These are phyloP conservation scores for Puma concolor DNA, from an alignment of 2,113 vertebrate genomes.

Conservation along the genomic window DNA sequence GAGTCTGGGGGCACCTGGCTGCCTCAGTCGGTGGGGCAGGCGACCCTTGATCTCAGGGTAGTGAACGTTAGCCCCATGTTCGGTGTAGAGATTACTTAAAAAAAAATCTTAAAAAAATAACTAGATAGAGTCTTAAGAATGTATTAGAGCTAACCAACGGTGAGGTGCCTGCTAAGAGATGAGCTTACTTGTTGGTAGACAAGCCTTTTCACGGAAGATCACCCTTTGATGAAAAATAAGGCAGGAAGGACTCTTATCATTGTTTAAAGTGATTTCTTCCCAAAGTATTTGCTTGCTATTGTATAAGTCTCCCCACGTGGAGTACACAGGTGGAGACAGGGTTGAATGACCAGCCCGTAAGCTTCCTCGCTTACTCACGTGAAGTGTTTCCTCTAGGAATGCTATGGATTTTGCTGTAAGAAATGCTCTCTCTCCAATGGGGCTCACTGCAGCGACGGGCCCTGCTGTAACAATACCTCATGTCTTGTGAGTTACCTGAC, in stretches of 20 bases:
- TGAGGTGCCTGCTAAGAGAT: neutral
- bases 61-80: neutral
- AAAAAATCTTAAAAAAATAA: neutral
- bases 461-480: slow-evolving; percentile 94
- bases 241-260: neutral
- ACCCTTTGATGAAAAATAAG: neutral
- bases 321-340: neutral
- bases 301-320: neutral
- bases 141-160: neutral
- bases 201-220: neutral
- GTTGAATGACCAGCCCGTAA: neutral
- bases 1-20: neutral
- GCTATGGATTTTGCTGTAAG: slow-evolving; percentile 96
- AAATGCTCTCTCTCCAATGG: slow-evolving; percentile 98
- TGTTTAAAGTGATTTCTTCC: neutral
- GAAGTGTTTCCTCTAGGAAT: slow-evolving; percentile 89
- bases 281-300: neutral
- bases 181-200: neutral
- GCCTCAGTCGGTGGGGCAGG: neutral
- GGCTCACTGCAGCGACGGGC: slow-evolving; percentile 97
- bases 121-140: neutral
- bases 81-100: neutral
- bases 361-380: neutral
- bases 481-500: slow-evolving; percentile 91
- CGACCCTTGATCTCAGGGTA: neutral